Evolutionary conservation across 2,113 vertebrate species (phyloP), one percentile per base, ranked within the genome.

Genomic region (Amblyornis subalaris): DNA sequence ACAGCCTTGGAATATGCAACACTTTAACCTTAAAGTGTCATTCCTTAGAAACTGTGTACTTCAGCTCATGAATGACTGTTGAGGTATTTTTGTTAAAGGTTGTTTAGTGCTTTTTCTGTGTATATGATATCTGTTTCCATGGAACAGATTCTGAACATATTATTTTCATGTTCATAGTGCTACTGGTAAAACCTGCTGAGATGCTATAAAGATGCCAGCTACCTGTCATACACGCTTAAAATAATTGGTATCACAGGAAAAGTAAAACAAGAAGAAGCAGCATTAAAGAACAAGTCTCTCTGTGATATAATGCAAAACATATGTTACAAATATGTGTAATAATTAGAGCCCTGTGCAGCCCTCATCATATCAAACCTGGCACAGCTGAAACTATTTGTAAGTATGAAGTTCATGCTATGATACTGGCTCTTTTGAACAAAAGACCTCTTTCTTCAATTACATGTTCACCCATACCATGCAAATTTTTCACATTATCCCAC

Each of bases 121-220:
- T 71, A 71, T 79, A 47, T 57, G 26, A 60, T 78, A 76, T 24
- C 38, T 26, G 93, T 89, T 75, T 53, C 50, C 45, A 70, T 13
- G 60, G 53, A 85, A 64, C 18, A 71, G 25, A 62, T 84, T 70
- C 66, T 74, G 85, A 89, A 71, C 18, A 29, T 77, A 92, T 45
- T 92, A 90, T 93, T 91, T 96, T 74, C 50, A 87, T 90, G 93
- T 89, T 88, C 91, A 89, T 78, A 75, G 81, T 73, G 92, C 89
- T 95, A 57, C 44, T 92, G 94, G n/a, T 92, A 74, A 93, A 97
- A 93, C 97, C 96, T 96, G 96, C 98, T 97, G 97, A 95, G 96
- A 97, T 75, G 84, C 90, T 85, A 60, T 88, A 94, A 94, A 92
- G 93, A 90, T 89, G 94, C 88, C 97, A 93, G 74, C 44, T 96